Conservation (phyloP, 35 echinoderm and acorn worm genomes). For the Ophiothrix spiculata region DNA sequence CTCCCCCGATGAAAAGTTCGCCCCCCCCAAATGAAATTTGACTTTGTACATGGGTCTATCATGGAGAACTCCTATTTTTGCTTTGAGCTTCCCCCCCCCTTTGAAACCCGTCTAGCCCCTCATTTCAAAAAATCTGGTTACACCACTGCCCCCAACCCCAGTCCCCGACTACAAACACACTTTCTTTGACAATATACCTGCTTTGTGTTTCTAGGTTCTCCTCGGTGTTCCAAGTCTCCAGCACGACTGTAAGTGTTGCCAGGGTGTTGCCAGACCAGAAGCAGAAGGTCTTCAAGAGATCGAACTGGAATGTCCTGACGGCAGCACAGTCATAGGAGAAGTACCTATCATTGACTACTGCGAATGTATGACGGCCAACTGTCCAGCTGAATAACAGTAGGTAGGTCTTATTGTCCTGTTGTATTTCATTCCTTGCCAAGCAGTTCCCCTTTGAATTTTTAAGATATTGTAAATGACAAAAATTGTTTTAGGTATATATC, state of each 20-base stretch:
- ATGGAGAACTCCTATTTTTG: not conserved
- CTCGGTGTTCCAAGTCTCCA: not conserved
- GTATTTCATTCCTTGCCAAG: no score
- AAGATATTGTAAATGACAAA: no score
- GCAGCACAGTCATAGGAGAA: not conserved
- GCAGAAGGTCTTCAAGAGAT: not conserved
- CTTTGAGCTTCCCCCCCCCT: not conserved
- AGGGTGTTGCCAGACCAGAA: not conserved
- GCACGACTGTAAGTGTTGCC: not conserved
- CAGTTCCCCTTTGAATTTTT: no score
- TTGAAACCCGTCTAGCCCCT: not conserved
- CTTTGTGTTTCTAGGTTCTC: not conserved
- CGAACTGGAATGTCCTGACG: not conserved
- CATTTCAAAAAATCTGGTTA: not conserved
- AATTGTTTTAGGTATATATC: no score
- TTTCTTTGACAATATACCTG: not conserved
- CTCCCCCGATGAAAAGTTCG: no score
- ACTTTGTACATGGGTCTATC: not conserved
- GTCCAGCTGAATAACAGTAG: not conserved
- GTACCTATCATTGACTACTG: conserved; percentile 3
- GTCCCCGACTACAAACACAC: not conserved
- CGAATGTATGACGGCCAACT: not conserved
- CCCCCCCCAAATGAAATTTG: no score
- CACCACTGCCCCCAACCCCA: not conserved
- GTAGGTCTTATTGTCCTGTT: no score